Conservation (phyloP, 2,113 vertebrate species). For the Hydrolagus affinis region DNA sequence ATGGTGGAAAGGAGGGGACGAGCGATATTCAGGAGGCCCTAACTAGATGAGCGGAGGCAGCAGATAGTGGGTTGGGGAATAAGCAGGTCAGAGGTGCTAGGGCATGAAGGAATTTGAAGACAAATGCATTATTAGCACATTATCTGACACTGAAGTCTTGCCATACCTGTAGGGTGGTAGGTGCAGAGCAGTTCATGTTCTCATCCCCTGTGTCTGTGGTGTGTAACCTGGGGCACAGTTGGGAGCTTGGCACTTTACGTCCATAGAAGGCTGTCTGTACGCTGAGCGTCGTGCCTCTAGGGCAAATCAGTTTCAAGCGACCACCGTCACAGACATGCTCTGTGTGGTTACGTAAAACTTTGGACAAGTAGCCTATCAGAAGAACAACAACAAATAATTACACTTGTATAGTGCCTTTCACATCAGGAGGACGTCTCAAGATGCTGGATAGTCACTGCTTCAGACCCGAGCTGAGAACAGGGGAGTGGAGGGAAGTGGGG, state of each 20-base stretch:
- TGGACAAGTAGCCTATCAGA: conserved; percentile 77
- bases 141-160: not conserved
- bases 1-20: too few relatives aligned
- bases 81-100: too few relatives aligned
- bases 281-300: conserved; percentile 83
- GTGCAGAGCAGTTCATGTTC: conserved; percentile 63
- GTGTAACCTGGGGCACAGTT: conserved; percentile 49
- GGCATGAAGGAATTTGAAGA: too few relatives aligned
- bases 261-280: conserved; percentile 84
- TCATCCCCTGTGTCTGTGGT: conserved; percentile 44
- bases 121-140: not conserved
- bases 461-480: too few relatives aligned
- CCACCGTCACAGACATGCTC: conserved; percentile 79
- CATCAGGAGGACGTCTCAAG: not conserved
- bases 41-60: too few relatives aligned
- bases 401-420: too few relatives aligned
- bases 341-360: conserved; percentile 84
- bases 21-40: too few relatives aligned
- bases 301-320: conserved; percentile 73
- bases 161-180: conserved; percentile 81
- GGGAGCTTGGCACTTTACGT: conserved; percentile 45
- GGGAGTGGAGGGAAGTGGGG: too few relatives aligned
- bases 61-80: too few relatives aligned
- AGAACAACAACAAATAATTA: conserved; percentile 42
- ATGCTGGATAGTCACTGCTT: not conserved